A percentile compares a stretch with the other conserved stretches of the same genome.
Evolutionary conservation across 1,140 invertebrate genomes (phyloP).

Genomic region (Dufourea novaeangliae): DNA sequence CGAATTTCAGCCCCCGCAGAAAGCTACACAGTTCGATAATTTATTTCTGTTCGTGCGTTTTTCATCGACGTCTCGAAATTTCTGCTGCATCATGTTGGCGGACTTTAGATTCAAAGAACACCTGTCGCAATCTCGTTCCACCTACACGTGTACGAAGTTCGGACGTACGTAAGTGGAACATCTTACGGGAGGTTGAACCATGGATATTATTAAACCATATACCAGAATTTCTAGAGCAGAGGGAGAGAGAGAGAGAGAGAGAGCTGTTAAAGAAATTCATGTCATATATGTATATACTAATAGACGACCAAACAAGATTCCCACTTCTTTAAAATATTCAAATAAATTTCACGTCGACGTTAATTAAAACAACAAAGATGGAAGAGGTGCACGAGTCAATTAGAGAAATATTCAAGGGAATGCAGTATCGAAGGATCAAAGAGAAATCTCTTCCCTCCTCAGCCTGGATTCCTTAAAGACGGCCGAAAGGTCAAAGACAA

Average conservation of each 20-base stretch:
- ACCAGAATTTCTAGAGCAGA: too few relatives aligned
- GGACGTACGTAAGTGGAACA: background rate
- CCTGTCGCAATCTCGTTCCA: background rate
- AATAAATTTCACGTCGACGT: too few relatives aligned
- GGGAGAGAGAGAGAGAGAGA: too few relatives aligned
- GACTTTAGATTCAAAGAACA: background rate
- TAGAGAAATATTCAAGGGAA: too few relatives aligned
- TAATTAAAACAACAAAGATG: background rate
- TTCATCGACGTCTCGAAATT: background rate
- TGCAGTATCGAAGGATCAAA: background rate
- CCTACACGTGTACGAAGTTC: background rate
- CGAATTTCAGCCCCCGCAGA: background rate
- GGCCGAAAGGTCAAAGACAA: background rate
- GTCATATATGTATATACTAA: too few relatives aligned
- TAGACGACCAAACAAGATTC: too few relatives aligned
- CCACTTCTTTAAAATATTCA: too few relatives aligned
- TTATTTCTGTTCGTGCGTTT: background rate
- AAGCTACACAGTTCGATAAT: background rate
- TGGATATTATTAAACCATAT: too few relatives aligned
- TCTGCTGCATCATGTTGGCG: background rate
- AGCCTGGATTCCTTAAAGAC: background rate
- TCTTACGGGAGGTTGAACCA: too few relatives aligned
- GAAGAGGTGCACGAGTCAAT: constrained; percentile 4
- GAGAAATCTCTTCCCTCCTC: background rate
- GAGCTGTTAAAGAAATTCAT: too few relatives aligned